Base-by-base conservation (phyloP, 2,888 invertebrate species). In the Orthosia cruda region DNA sequence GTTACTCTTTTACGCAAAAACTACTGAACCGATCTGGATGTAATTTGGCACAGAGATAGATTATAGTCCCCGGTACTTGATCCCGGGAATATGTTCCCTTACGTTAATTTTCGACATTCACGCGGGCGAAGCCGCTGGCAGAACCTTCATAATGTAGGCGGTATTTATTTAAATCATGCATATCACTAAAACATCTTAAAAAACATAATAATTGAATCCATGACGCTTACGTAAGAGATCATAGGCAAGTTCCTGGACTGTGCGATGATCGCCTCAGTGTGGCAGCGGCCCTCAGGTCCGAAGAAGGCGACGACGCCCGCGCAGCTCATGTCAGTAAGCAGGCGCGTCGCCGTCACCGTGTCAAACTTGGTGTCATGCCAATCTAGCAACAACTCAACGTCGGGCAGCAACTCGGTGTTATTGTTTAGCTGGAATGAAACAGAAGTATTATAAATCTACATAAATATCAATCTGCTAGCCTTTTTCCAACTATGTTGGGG, bases 211-310 rank as follows among this genome's bases (percentile, higher is more conserved):
- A 15, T 54, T 45, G 12, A 23, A 26, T 40, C 13, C 11, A n/a
- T 15, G 20, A 20, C 72, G 15, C 99, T 98, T 96, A 99, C 99
- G 96, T 99, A 99, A 92, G 99, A 99, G 94, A 99, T 98, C 99
- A 99, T 99, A 76, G 99, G 99, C 91, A 99, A 97, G 97, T 99
- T 99, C 93, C 98, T 98, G 62, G 99, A 98, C 92, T 99, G 99
- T 40, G 99, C 98, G 70, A 99, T 98, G 89, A 99, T 98, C 70
- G 99, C 99, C 95, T 99, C 99, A n/a, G 99, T 99, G 91, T 98
- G 97, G 95, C 99, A 99, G 68, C 98, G 98, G 76, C 99, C 99
- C 96, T 99, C 99, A 3, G 99, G 99, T 5, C 99, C 99, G 93
- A 99, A 99, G 97, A 99, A 99, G 67, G 98, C 99, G 50, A 98